Evolutionary conservation across 1,140 invertebrate species (phyloP), one percentile per base, ranked within the genome.

Genomic region (Achatina immaculata): DNA sequence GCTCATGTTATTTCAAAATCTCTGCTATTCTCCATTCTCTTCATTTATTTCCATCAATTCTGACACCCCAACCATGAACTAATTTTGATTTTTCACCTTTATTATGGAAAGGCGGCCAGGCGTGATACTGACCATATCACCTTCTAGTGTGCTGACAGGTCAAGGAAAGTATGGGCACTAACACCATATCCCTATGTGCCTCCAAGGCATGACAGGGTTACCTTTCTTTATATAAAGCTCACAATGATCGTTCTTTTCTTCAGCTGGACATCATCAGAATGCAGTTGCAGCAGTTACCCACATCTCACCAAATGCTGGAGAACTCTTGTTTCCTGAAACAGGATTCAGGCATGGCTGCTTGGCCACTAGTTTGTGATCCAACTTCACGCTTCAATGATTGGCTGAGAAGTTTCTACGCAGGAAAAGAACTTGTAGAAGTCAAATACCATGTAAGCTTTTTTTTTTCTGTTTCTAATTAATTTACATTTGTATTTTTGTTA

Each of bases 301-400:
- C 83, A 24, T 90, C 89, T 0, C 81, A 78, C 1, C 85, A 90
- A 55, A 89, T 91, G 88, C 77, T 91, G 80, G 90, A 91, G 84
- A 92, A 92, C 82, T 87, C 90, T 19, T 87, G 85, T 45, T 90
- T 90, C 85, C 83, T 92, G 72, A 90, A 91, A 86, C 89, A 91
- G 73, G 88, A 89, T 36, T 85, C 87, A 28, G 89, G 85, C 62
- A 85, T 85, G 38, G 87, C 86, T 38, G 89, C 88, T 11, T 92
- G 91, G 91, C 90, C 90, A 14, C 85, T 91, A 11, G 86, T 92
- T 65, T 92, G 90, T 87, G 91, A 92, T 82, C 88, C 90, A 3
- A 91, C 89, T 38, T 87, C 86, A 40, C 76, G 86, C 24, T 89
- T 89, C 42, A 84, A 91, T 51, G 86, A 88, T 28, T 91, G 90